phyloP scores from a whole-genome alignment of 2,113 vertebrate genomes.

The Sminthopsis crassicaudata region DNA sequence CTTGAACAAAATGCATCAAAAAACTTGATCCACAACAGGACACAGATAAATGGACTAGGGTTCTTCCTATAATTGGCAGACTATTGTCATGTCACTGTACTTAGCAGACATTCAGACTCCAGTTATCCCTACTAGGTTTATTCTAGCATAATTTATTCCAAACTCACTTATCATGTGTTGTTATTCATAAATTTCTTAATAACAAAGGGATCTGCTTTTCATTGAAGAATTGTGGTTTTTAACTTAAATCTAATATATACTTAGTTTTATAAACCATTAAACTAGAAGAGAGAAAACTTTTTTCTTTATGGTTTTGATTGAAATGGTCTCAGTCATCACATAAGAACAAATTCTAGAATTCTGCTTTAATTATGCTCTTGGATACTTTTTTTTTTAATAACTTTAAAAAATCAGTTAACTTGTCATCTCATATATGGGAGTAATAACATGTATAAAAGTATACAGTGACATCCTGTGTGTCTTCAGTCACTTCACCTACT shows the following conservation, averaged over 20 bases:
- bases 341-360: conserved; percentile 12
- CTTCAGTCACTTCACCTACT: conserved; percentile 26
- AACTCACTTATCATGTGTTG: conserved; percentile 18
- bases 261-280: conserved; percentile 33
- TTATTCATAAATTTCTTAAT: conserved; percentile 52
- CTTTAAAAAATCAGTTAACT: no score
- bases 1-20: conserved; percentile 43
- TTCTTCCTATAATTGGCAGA: conserved; percentile 32
- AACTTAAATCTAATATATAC: conserved; percentile 36
- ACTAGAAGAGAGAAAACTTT: not conserved
- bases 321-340: conserved; percentile 22
- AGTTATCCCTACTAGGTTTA: conserved; percentile 26
- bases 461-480: conserved; percentile 31
- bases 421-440: conserved; percentile 45
- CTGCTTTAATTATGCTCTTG: conserved; percentile 34
- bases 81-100: conserved; percentile 25
- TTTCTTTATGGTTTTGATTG: conserved; percentile 42
- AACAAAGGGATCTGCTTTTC: not conserved
- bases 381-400: not conserved
- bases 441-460: conserved; percentile 44
- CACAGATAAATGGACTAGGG: conserved; percentile 25
- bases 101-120: conserved; percentile 40
- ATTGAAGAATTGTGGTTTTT: conserved; percentile 48
- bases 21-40: conserved; percentile 26
- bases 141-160: conserved; percentile 31